A percentile compares a stretch with the other conserved stretches of the same genome.
These are phyloP conservation scores for Neoscelio sp. DNA, from an alignment of 2,888 invertebrate genomes.

Conservation along the genomic window DNA sequence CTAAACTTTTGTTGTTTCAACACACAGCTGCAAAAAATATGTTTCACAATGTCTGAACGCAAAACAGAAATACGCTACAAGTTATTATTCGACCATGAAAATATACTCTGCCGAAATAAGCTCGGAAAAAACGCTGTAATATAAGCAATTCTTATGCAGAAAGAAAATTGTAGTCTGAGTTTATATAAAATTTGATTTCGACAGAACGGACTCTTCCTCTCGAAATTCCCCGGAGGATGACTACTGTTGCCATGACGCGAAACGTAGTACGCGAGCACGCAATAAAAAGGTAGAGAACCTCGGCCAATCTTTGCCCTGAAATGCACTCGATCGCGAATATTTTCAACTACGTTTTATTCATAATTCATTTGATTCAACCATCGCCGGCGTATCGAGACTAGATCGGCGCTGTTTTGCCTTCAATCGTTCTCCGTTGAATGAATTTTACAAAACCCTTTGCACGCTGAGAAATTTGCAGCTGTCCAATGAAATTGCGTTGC, in stretches of 20 bases:
- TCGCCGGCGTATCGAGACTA: slow-evolving; percentile 48
- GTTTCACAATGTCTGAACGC: too few relatives aligned
- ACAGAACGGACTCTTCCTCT: slow-evolving; percentile 26
- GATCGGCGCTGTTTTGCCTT: slow-evolving; percentile 56
- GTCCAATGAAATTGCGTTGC: slow-evolving; percentile 53
- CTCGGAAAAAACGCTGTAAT: slow-evolving; percentile 24
- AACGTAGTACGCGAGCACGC: slow-evolving; percentile 30
- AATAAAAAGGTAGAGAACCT: slow-evolving; percentile 46
- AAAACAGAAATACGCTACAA: slow-evolving; percentile 3
- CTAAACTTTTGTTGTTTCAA: too few relatives aligned
- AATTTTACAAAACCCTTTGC: slow-evolving; percentile 60
- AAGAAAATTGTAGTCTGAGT: slow-evolving; percentile 36
- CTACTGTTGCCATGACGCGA: slow-evolving; percentile 41
- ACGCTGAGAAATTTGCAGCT: slow-evolving; percentile 62
- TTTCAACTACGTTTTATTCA: slow-evolving; percentile 65
- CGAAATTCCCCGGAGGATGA: slow-evolving; percentile 45
- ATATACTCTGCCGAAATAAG: slow-evolving; percentile 35
- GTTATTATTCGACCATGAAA: slow-evolving; percentile 26
- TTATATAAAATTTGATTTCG: slow-evolving; percentile 62
- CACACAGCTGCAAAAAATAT: too few relatives aligned
- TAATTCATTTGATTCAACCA: slow-evolving; percentile 65
- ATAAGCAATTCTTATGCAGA: slow-evolving; percentile 16
- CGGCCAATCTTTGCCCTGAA: slow-evolving; percentile 53
- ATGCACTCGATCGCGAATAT: slow-evolving; percentile 64
- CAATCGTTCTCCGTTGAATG: slow-evolving; percentile 54